Base-by-base conservation (phyloP, 2,113 vertebrate species). In the Cricetomys ansorgei region DNA sequence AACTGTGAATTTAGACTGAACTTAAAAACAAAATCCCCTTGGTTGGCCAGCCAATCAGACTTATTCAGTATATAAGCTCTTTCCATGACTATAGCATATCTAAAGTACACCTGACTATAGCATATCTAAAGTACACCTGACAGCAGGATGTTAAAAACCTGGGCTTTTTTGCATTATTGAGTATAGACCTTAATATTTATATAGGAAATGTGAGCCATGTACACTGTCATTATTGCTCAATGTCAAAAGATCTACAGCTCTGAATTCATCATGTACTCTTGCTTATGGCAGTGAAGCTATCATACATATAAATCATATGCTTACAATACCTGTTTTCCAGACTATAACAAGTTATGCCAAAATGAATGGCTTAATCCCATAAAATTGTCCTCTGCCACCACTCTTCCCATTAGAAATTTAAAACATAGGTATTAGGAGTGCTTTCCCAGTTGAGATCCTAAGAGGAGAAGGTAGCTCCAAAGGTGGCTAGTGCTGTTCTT, bases 1-100 rank as follows among this genome's bases (percentile, higher is more conserved):
- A 64, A 85, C 1, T 95, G 21, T 92, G 59, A 81, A 95, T 94
- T 95, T 96, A 80, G 53, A 73, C 25, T 87, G 79, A 88, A 93
- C 8, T 70, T 96, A 9, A 88, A 96, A 92, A 72, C 12, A 81
- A 88, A 95, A 81, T 87, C 81, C 34, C 57, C 62, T 89, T 86
- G 87, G 81, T 83, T 76, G 17, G 87, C 37, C 16, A 94, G 50
- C 40, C 62, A 84, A 21, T 89, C 31, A 95, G 48, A 92, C 23
- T 93, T 86, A 90, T 17, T 64, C 55, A 84, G 21, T 27, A 90
- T 57, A 62, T 88, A 93, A 87, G 2, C 6, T 3, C 21, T 80
- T 89, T 85, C 59, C n/a, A 93, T 6, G 87, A 37, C 57, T 86
- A 31, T 70, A 87, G 1, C 15, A 4, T 50, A 88, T 69, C 70